Percentiles rank a stretch among this genome's conserved stretches.
Evolutionary conservation across 2,888 invertebrate genomes (phyloP).

Genomic region (Rhogogaster chlorosoma): DNA sequence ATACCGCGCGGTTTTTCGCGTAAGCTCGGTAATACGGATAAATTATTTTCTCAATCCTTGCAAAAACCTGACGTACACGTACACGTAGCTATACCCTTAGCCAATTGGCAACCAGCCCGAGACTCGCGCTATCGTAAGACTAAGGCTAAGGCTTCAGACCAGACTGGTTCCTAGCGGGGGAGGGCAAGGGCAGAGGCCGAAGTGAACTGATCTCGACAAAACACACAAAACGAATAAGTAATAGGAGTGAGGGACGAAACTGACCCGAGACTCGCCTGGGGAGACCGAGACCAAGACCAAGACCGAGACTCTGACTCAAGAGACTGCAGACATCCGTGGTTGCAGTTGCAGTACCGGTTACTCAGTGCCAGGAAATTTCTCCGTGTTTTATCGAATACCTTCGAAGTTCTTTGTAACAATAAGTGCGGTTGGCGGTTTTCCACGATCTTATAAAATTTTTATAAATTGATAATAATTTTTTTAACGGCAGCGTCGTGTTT

Average conservation of each 20-base stretch:
- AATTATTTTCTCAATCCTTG: conserved; percentile 1
- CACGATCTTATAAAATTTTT: background rate
- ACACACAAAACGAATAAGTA: conserved; percentile 49
- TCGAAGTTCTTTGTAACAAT: background rate
- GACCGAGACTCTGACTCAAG: conserved; percentile 11
- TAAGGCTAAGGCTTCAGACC: conserved; percentile 54
- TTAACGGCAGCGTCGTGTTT: background rate
- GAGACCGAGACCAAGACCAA: conserved; percentile 19
- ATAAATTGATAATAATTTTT: background rate
- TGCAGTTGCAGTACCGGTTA: conserved; percentile 45
- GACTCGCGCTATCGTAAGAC: conserved; percentile 58
- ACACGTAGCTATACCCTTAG: conserved; percentile 47
- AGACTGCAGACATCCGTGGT: conserved; percentile 27
- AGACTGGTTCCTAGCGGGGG: conserved; percentile 43
- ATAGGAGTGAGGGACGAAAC: conserved; percentile 27
- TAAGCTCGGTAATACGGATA: background rate
- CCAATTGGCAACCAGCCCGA: conserved; percentile 64
- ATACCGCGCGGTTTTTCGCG: background rate
- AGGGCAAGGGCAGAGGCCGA: conserved; percentile 44
- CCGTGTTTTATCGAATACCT: conserved; percentile 12
- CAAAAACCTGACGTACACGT: background rate
- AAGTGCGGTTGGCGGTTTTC: background rate
- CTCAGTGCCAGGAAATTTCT: background rate
- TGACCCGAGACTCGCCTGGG: conserved; percentile 21
- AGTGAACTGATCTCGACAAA: conserved; percentile 52